Conservation (phyloP, 1,140 invertebrate genomes). For the Episyrphus balteatus region DNA sequence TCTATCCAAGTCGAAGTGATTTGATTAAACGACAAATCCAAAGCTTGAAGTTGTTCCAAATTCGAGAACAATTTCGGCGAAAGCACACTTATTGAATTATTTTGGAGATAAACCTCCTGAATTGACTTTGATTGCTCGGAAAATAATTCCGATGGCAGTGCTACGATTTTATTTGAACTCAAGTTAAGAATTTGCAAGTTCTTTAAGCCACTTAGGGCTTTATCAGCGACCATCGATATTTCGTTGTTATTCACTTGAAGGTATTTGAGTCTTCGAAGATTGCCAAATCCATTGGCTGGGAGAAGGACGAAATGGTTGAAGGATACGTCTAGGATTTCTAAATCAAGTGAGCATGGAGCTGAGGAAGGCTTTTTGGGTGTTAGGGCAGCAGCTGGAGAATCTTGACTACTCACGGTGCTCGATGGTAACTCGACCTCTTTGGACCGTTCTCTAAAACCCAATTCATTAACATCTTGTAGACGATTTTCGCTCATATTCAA, state of each 20-base stretch:
- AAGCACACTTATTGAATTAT: slow-evolving; percentile 74
- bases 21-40: slow-evolving; percentile 81
- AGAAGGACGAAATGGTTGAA: slow-evolving; percentile 72
- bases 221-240: slow-evolving; percentile 73
- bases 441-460: slow-evolving; percentile 57
- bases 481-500: slow-evolving; percentile 76
- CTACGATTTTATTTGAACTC: slow-evolving; percentile 77
- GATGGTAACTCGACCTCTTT: slow-evolving; percentile 14
- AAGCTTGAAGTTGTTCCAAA: slow-evolving; percentile 68
- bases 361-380: slow-evolving; percentile 10
- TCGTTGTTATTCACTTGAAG: slow-evolving; percentile 73
- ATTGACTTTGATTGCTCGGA: slow-evolving; percentile 63
- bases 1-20: slow-evolving; percentile 75
- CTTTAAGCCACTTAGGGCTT: slow-evolving; percentile 64
- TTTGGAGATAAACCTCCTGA: slow-evolving; percentile 76
- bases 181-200: slow-evolving; percentile 70
- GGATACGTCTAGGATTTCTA: slow-evolving; percentile 73
- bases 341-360: slow-evolving; percentile 58
- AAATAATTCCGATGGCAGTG: slow-evolving; percentile 73
- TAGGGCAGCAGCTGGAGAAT: slow-evolving; percentile 37
- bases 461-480: slow-evolving; percentile 68
- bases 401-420: slow-evolving; percentile 17
- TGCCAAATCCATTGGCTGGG: slow-evolving; percentile 66
- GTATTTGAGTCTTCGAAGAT: slow-evolving; percentile 58
- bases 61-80: slow-evolving; percentile 70